Conservation (phyloP, 1,140 invertebrate genomes). For the Eurosta solidaginis region DNA sequence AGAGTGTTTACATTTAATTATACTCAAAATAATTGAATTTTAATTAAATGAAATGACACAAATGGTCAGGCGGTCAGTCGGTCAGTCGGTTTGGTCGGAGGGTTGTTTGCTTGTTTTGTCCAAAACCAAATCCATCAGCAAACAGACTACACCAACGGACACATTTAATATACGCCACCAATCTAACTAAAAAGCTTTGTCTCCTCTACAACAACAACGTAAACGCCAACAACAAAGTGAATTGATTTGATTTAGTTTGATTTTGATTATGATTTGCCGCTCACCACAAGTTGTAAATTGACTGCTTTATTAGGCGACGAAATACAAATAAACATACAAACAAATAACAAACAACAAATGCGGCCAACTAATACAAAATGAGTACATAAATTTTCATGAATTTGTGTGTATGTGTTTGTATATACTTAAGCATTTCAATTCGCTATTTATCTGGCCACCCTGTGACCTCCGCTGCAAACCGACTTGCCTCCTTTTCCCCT, state of each 20-base stretch:
- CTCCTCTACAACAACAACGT: too few relatives aligned
- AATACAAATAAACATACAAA: neutral
- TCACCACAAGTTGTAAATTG: neutral
- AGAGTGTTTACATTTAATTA: slow-evolving; percentile 19
- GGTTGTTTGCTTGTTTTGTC: too few relatives aligned
- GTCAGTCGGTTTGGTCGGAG: too few relatives aligned
- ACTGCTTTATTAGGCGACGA: neutral
- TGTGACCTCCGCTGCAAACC: neutral
- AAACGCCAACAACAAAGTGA: slow-evolving; percentile 8
- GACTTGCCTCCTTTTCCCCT: neutral
- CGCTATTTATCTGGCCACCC: neutral
- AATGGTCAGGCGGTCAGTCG: neutral
- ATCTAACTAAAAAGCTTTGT: neutral
- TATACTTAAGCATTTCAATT: neutral
- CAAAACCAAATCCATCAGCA: too few relatives aligned
- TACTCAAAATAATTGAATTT: slow-evolving; percentile 1
- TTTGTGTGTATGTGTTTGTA: neutral
- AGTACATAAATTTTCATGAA: neutral
- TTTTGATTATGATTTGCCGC: slow-evolving; percentile 7
- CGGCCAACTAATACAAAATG: neutral
- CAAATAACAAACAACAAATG: neutral
- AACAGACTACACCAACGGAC: too few relatives aligned
- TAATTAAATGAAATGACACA: slow-evolving; percentile 12
- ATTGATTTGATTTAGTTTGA: neutral
- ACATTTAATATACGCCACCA: too few relatives aligned